phyloP scores from a whole-genome alignment of 1,140 invertebrate species.

The Apis florea region DNA sequence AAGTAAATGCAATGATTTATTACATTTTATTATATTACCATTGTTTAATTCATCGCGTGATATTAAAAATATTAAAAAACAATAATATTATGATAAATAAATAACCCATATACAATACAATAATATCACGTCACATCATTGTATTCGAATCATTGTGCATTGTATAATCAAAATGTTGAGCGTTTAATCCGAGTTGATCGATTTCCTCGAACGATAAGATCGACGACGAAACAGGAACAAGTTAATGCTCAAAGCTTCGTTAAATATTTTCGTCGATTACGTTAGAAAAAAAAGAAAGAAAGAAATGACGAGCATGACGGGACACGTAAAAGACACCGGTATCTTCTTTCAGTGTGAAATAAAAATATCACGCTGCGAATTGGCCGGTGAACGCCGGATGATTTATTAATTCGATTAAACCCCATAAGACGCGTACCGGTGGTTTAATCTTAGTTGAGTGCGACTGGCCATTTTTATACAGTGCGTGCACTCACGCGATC shows the following conservation, averaged over 20 bases:
- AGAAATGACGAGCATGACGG: not conserved
- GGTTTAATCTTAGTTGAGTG: conserved; percentile 72
- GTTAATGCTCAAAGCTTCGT: not conserved
- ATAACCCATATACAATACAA: too few species aligned
- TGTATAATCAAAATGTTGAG: not conserved
- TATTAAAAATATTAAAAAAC: too few species aligned
- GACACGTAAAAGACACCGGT: conserved; percentile 21
- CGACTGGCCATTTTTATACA: conserved; percentile 72
- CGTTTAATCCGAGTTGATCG: not conserved
- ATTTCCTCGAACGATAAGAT: not conserved
- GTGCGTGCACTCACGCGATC: conserved; percentile 70
- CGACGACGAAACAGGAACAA: not conserved
- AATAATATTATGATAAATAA: too few species aligned
- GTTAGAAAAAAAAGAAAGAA: not conserved
- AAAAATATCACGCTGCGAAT: conserved; percentile 72
- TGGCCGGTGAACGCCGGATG: conserved; percentile 56
- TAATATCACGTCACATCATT: too few species aligned
- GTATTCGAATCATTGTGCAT: too few species aligned
- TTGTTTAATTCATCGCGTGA: too few species aligned
- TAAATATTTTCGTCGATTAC: conserved; percentile 5
- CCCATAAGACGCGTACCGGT: conserved; percentile 66
- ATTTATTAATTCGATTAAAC: conserved; percentile 77
- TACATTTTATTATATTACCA: too few species aligned
- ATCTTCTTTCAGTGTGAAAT: conserved; percentile 44
- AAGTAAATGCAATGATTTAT: too few species aligned